Percentiles rank a stretch among this genome's conserved stretches.
phyloP scores from a whole-genome alignment of 2,888 invertebrate genomes.

The Euclidia mi region DNA sequence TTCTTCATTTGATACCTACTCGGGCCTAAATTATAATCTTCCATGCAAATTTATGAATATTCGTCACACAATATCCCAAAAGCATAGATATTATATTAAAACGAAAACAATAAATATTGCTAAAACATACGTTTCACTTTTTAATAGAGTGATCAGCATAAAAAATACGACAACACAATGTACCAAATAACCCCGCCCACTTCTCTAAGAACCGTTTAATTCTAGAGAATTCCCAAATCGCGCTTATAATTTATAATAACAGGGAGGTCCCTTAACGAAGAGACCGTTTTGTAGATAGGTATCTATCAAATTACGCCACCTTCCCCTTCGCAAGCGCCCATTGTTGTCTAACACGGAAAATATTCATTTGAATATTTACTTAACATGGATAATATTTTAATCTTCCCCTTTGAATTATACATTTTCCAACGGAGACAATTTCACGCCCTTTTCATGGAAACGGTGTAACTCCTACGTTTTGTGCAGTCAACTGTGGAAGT shows the following conservation, averaged over 20 bases:
- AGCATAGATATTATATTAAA: too few relatives aligned
- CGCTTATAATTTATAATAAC: conserved; percentile 89
- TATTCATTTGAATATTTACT: conserved; percentile 91
- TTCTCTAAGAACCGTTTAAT: conserved; percentile 81
- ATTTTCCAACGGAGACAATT: conserved; percentile 90
- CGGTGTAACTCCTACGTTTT: conserved; percentile 67
- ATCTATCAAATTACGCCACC: conserved; percentile 88
- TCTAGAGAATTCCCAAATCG: conserved; percentile 84
- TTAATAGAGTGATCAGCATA: neutral
- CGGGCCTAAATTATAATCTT: too few relatives aligned
- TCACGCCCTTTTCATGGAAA: conserved; percentile 80
- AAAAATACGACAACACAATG: conserved; percentile 54
- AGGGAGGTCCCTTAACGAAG: conserved; percentile 86
- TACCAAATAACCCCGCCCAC: conserved; percentile 61
- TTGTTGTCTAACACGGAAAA: conserved; percentile 90
- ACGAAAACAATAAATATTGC: neutral
- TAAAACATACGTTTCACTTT: neutral
- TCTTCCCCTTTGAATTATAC: conserved; percentile 90
- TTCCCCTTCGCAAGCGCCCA: conserved; percentile 80
- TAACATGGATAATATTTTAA: conserved; percentile 91
- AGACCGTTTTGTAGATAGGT: conserved; percentile 89
- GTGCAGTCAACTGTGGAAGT: conserved; percentile 70
- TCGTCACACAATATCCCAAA: too few relatives aligned
- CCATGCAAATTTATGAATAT: too few relatives aligned
- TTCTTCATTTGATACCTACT: too few relatives aligned